Percentiles rank a stretch among this genome's conserved stretches.
Conservation (phyloP, 2,888 invertebrate genomes). For the Catocala fraxini region DNA sequence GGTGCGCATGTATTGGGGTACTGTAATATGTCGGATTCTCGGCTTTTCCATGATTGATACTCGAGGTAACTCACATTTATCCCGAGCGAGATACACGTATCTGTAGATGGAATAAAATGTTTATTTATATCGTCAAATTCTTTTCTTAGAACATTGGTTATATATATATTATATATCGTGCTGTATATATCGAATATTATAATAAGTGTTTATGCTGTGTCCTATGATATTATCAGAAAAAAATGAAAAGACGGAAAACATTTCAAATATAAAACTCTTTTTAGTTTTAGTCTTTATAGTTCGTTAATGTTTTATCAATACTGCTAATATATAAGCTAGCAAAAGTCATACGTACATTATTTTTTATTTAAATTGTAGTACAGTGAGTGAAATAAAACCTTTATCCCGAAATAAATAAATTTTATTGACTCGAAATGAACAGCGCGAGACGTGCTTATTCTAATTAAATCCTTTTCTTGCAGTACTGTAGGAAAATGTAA, state of each 20-base stretch:
- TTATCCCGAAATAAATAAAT: neutral
- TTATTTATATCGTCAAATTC: neutral
- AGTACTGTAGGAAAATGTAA: conserved; percentile 2
- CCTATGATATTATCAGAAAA: no score
- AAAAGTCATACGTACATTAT: no score
- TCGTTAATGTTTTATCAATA: no score
- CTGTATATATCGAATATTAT: no score
- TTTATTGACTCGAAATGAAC: neutral
- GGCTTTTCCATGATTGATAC: conserved; percentile 11
- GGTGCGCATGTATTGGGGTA: neutral
- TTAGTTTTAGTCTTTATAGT: no score
- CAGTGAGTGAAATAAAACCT: no score
- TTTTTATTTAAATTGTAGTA: no score
- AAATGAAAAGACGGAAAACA: no score
- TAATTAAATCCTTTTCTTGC: conserved; percentile 10
- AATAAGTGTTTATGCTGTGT: no score
- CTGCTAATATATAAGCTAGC: no score
- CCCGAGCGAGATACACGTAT: neutral
- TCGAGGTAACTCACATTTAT: conserved; percentile 7
- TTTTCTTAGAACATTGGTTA: neutral
- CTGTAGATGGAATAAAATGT: neutral
- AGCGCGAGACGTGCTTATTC: neutral
- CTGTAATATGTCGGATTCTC: conserved; percentile 1
- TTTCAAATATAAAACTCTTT: no score
- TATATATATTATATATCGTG: no score